Conservation (phyloP, 1,140 invertebrate genomes). For the Wasmannia auropunctata region DNA sequence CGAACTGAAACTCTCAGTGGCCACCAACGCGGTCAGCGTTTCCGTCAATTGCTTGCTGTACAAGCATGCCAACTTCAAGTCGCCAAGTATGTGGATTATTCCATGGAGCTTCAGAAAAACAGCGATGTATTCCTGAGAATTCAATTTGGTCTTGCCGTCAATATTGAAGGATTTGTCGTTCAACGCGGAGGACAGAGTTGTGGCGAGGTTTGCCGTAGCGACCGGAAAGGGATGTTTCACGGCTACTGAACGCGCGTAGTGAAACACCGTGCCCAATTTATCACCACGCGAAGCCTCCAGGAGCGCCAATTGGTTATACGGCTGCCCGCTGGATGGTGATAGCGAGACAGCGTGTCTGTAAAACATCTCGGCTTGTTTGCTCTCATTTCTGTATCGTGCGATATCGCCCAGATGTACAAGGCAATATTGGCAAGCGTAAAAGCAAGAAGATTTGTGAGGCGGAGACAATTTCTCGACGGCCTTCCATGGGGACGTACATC, state of each 20-base stretch:
- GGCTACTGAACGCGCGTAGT: constrained; percentile 92
- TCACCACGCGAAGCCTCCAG: constrained; percentile 93
- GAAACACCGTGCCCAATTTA: constrained; percentile 92
- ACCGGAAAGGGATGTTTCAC: constrained; percentile 94
- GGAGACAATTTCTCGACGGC: constrained; percentile 83
- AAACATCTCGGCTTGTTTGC: constrained; percentile 90
- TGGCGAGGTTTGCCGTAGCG: constrained; percentile 91
- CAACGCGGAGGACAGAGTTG: constrained; percentile 87
- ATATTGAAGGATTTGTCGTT: constrained; percentile 85
- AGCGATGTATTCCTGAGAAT: constrained; percentile 89
- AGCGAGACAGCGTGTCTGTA: constrained; percentile 92
- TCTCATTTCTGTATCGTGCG: constrained; percentile 93
- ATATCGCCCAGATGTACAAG: constrained; percentile 95
- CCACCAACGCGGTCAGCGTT: constrained; percentile 90
- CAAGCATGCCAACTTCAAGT: constrained; percentile 86
- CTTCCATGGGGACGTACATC: constrained; percentile 83
- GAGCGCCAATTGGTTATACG: constrained; percentile 95
- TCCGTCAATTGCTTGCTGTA: constrained; percentile 88
- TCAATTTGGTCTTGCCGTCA: constrained; percentile 87
- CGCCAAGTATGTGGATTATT: constrained; percentile 87
- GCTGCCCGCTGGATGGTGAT: constrained; percentile 93
- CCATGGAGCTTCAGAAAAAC: constrained; percentile 90
- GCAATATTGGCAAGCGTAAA: constrained; percentile 95
- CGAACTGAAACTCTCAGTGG: constrained; percentile 91
- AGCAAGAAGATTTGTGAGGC: constrained; percentile 90